Evolutionary conservation across 2,113 vertebrate species (phyloP), one percentile per base, ranked within the genome.

Genomic region (Aphyosemion australe): DNA sequence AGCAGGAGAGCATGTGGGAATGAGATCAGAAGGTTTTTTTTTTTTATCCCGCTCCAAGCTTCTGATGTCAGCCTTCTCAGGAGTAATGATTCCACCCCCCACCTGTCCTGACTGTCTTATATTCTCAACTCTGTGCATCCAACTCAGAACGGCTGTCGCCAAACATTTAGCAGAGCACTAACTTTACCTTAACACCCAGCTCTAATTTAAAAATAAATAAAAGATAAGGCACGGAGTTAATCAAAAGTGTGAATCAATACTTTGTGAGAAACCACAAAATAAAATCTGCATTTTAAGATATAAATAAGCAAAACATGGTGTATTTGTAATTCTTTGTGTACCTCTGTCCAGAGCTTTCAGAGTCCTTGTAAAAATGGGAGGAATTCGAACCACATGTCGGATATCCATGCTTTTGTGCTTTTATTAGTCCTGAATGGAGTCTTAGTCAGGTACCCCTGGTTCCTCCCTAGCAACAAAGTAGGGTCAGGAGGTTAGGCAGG

Each of bases 401-500:
- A 83, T 81, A 88, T 84, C 69, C 76, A 80, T 80, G 75, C 83
- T 80, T 48, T 76, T 82, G 80, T 61, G 76, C 89, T 87, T 88
- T 90, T 85, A 84, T 90, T 80, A 74, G 63, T 81, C 64, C 76
- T 87, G 80, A 88, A 85, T 79, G 69, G 86, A 71, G 74, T 77
- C 78, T 70, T 49, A 80, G 84, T 80, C 68, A 80, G 84, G 76
- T 81, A 82, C 66, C 80, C 42, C 61, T 65, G 55, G 84, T 84
- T 84, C 80, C 82, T 87, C 70, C 74, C 59, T 54, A 72, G 51
- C 55, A 84, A 88, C 81, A 87, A 85, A 87, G 76, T 74, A 71
- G 83, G 84, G 85, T 90, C 83, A 89, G 21, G 57, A 87, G 85
- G 87, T 89, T 62, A 88, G 81, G 69, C 72, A 84, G 83, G 88